Conservation (phyloP, 2,888 invertebrate genomes). For the Phalera bucephala region DNA sequence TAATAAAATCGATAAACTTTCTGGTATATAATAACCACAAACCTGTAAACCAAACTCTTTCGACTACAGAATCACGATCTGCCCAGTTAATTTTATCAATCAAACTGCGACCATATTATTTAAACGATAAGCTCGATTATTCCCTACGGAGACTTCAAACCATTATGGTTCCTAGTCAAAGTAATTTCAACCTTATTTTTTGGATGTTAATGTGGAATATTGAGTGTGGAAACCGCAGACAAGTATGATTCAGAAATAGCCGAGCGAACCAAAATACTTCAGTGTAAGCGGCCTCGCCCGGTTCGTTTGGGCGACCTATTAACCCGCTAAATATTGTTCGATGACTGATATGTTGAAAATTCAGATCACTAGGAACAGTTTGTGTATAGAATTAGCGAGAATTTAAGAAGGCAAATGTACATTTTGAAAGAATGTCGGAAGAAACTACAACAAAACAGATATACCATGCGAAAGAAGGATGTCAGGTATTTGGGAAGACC, state of each 20-base stretch:
- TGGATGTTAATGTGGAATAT: not conserved
- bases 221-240: not conserved
- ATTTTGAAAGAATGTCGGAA: no score
- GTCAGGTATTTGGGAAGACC: no score
- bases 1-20: no score
- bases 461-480: no score
- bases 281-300: constrained; percentile 20
- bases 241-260: constrained; percentile 22
- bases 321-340: constrained; percentile 21
- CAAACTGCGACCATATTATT: constrained; percentile 14
- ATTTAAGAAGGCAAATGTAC: no score
- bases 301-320: constrained; percentile 22
- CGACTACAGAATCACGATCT: not conserved
- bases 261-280: constrained; percentile 31
- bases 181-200: constrained; percentile 15
- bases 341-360: constrained; percentile 7
- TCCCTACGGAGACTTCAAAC: no score
- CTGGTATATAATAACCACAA: not conserved
- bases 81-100: not conserved
- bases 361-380: not conserved
- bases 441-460: no score
- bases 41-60: not conserved
- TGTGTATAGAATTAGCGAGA: no score
- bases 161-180: no score
- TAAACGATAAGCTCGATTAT: not conserved